Base-by-base conservation (phyloP, 2,888 invertebrate genomes). In the Cremastinae sp. region DNA sequence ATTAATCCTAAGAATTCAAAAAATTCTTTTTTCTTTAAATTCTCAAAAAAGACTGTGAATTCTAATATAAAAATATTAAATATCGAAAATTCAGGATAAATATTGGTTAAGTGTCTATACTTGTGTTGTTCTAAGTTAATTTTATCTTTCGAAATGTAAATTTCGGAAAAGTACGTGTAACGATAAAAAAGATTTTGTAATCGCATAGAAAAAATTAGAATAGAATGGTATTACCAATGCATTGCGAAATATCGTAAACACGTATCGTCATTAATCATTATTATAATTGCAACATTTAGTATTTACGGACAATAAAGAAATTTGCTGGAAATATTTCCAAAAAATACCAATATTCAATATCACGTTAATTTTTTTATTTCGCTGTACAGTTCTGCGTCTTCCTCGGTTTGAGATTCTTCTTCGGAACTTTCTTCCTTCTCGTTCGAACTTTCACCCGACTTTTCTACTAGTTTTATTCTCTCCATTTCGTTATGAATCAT, bases 401-500 rank as follows among this genome's bases (percentile, higher is more conserved):
- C 51, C 5, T 61, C 53, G 18, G 14, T 38, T 14, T 3, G 10
- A 0, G 8, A 49, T 62, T 72, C 62, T 18, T 51, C 36, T 28
- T 54, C 59, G 5, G 45, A 12, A 3, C 9, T 45, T 3, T 20
- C 14, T 36, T 49, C 36, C 2, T 28, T 8, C 10, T 66, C 43
- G 16, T 38, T 18, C 2, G 8, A 18, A 5, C 36, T 14, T 9
- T 69, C 43, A 5, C 38, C 51, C 5, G 10, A 14, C 2, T 28
- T 43, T 34, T 62, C 38, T 8, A 58, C 3, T 12, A 79, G 76
- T 64, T 38, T 20, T 10, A 83, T 56, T 38, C 83, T 71, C n/a
- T 81, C 64, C 36, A 85, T 83, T 65, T 85, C 75, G 8, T 87
- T 78, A 61, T 86, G 91, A 77, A 92, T 87, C 38, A 83, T 78